Base-by-base conservation (phyloP, 2,113 vertebrate genomes). In the Cinclus mexicanus region DNA sequence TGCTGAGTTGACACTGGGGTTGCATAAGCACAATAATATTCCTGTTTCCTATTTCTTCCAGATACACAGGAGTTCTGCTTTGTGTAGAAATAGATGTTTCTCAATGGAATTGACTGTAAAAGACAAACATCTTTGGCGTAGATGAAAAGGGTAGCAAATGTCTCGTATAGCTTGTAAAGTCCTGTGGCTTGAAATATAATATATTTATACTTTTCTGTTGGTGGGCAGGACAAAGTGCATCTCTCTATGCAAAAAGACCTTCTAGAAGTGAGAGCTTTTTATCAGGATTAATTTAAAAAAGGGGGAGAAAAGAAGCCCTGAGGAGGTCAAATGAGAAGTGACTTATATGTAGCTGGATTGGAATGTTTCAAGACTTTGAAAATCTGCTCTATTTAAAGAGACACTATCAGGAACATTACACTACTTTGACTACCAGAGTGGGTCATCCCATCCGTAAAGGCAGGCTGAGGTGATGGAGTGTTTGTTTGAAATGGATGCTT, bases 241-340 rank as follows among this genome's bases (percentile, higher is more conserved):
- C 29, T 50, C 13, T 50, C 10, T 20, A 4, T n/a, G 22, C 13
- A 57, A 44, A 56, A 74, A 71, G 4, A 11, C 2, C n/a, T 69
- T 44, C 3, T 50, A 57, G 13, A 7, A 2, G 5, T n/a, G 9
- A 50, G 14, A 11, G 4, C 4, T 47, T 87, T 86, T 11, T 55
- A 50, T 14, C 6, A 67, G 9, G 10, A 13, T 56, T 52, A 2
- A 9, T 39, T 46, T 22, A 0, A 56, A 33, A 39, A 25, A 28
- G 25, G 5, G 49, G 7, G 5, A 6, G 1, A 1, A 0, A 1
- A 0, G 5, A 10, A 5, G 4, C 3, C 11, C 21, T 25, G 5
- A 12, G 3, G 6, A 29, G 10, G 22, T 9, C 7, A 75, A 71
- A 29, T 26, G 4, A 25, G 14, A 69, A 60, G 13, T 0, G 0